Base-by-base conservation (phyloP, 2,888 invertebrate species). In the Philereme transversata region DNA sequence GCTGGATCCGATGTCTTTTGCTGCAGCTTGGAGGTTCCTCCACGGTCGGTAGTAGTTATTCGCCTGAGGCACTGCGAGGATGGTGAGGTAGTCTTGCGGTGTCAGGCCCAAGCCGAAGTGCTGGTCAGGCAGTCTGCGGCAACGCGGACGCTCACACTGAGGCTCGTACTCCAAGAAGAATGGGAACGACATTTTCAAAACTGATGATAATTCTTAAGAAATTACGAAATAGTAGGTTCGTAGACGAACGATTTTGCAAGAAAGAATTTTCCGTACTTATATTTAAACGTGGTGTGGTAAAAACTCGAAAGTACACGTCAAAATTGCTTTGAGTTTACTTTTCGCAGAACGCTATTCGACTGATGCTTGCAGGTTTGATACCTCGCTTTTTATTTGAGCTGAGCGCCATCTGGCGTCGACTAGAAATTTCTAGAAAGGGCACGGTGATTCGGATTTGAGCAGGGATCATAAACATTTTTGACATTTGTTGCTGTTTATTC, bases 11-110 rank as follows among this genome's bases (percentile, higher is more conserved):
- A 88, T 83, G 68, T 93, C 93, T 59, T 79, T 74, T 0, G 72
- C 72, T 0, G 81, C 69, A 0, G 84, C 77, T 56, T 80, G 95
- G 93, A 67, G 93, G 92, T 51, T 96, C 93, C 86, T 96, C 97
- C 58, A 97, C 93, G 50, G 94, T 93, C 86, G 72, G 71, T 67
- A 74, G 71, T 86, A 83, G 60, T 81, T 81, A 49, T 61, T 76
- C 4, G 61, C 33, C 66, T 78, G 79, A 7, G 86, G 86, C 9
- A 84, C 57, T 4, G 84, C 77, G 6, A 86, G 59, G 11, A 86
- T 74, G 0, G 86, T 82, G 5, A 86, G 64, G n/a, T 75, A 77
- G 56, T 87, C 87, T 46, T 84, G 65, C 6, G 87, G 87, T 0
- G 84, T 79, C 43, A 86, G 64, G 0, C 81, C 84, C 43, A 86